Percentiles rank a stretch among this genome's conserved stretches.
Evolutionary conservation across 2,797 vertebrate species (phyloP).

Genomic region (Mustela erminea): DNA sequence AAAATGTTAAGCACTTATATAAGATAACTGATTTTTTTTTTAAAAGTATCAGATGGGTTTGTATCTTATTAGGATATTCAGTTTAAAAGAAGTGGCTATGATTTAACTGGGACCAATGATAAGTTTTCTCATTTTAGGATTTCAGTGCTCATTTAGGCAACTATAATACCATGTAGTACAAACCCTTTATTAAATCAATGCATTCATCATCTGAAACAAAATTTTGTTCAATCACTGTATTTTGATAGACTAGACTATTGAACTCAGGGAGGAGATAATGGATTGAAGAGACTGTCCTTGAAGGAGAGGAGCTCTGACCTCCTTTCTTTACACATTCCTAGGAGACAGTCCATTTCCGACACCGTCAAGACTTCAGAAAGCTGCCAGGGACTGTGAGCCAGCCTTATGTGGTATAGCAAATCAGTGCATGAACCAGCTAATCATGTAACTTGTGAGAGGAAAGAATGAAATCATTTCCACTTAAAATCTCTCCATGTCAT

Average conservation of each 20-base stretch:
- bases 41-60: constrained; percentile 65
- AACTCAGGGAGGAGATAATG: constrained; percentile 81
- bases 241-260: constrained; percentile 83
- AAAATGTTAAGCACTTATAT: constrained; percentile 77
- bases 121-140: constrained; percentile 83
- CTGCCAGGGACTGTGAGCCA: constrained; percentile 75
- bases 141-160: constrained; percentile 85
- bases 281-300: constrained; percentile 84
- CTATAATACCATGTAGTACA: constrained; percentile 78
- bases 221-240: constrained; percentile 86
- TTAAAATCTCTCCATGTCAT: constrained; percentile 86
- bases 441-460: constrained; percentile 80
- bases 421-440: constrained; percentile 81
- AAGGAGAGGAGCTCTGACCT: constrained; percentile 82
- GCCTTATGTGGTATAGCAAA: constrained; percentile 82
- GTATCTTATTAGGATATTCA: constrained; percentile 76
- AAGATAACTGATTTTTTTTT: constrained; percentile 55
- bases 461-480: constrained; percentile 83
- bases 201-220: constrained; percentile 85
- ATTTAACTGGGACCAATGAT: constrained; percentile 80
- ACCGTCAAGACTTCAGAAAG: constrained; percentile 72
- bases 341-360: constrained; percentile 73
- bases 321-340: constrained; percentile 74
- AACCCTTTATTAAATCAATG: constrained; percentile 85
- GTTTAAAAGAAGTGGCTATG: constrained; percentile 75